Evolutionary conservation across 2,797 vertebrate species (phyloP), one percentile per base, ranked within the genome.

Genomic region (Tympanoctomys barrerae): DNA sequence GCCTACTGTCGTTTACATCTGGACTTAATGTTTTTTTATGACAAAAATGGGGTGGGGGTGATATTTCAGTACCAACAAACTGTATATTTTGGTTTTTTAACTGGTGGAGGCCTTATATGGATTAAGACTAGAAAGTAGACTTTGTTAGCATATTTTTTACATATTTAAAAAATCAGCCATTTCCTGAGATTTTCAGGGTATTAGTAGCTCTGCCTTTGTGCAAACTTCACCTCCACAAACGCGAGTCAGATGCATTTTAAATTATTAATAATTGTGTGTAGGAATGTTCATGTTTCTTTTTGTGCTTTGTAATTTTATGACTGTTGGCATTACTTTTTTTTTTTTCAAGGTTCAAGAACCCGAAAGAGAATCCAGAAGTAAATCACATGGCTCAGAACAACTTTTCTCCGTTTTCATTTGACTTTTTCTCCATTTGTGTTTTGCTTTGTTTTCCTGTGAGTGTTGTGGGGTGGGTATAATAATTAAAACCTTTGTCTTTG

Each of bases 331-430:
- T 81, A 94, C 66, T 77, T 97, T 90, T 79, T 66, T 75, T 91
- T 79, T 92, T 59, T 97, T 97, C 24, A 97, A 97, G 96, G 90
- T 95, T 93, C 94, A 93, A 97, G 94, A 98, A 95, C 96, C 86
- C 98, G 97, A 94, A 98, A 95, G 97, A 98, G 95, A 97, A 90
- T 96, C 61, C 97, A 97, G 96, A 98, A 98, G 87, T 98, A 96
- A 98, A 97, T 75, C 84, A 91, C 89, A 88, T 91, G 81, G 81
- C 96, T 68, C 77, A 96, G 73, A 90, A 90, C 61, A 33, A 31
- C 68, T 28, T 78, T 87, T 73, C 89, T 83, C 90, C 42, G 33
- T 87, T 54, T 33, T 90, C 36, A 7, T 88, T 64, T 91, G 54
- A 36, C 16, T 70, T 73, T 80, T 66, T 88, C 66, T 91, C 42